phyloP scores from a whole-genome alignment of 2,888 invertebrate species.

The Apotomis capreana region DNA sequence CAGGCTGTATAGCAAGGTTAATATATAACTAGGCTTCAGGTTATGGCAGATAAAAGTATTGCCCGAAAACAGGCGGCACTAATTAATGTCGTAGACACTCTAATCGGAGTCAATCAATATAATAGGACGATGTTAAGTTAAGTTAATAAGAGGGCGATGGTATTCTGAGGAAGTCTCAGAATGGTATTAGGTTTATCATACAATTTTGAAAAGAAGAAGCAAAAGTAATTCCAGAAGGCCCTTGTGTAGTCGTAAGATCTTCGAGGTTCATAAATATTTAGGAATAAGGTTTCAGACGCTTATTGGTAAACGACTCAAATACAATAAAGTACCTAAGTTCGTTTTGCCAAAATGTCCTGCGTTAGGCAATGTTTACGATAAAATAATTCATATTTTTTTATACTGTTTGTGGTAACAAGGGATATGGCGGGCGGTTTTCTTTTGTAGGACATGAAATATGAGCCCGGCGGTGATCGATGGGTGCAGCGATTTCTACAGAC shows the following conservation, averaged over 20 bases:
- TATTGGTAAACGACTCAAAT: neutral
- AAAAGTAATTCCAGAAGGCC: neutral
- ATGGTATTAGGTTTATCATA: too few relatives aligned
- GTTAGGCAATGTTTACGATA: neutral
- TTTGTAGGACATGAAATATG: conserved; percentile 20
- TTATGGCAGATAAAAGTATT: too few relatives aligned
- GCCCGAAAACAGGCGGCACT: too few relatives aligned
- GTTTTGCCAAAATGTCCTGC: neutral
- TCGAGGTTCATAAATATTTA: neutral
- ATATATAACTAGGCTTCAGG: too few relatives aligned
- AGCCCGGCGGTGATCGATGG: conserved; percentile 27
- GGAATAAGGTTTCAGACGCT: neutral
- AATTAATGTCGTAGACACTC: too few relatives aligned
- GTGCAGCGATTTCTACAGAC: conserved; percentile 15
- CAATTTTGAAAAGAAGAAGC: too few relatives aligned
- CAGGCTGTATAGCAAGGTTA: too few relatives aligned
- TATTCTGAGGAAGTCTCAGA: too few relatives aligned
- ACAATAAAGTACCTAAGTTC: neutral
- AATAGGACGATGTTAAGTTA: too few relatives aligned
- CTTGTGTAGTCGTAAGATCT: neutral
- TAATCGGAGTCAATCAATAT: too few relatives aligned
- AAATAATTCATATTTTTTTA: neutral
- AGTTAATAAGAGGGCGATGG: too few relatives aligned
- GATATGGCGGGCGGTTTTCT: conserved; percentile 13
- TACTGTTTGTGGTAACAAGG: conserved; percentile 14